Conservation (phyloP, 2,113 vertebrate species). For the Pungitius pungitius region DNA sequence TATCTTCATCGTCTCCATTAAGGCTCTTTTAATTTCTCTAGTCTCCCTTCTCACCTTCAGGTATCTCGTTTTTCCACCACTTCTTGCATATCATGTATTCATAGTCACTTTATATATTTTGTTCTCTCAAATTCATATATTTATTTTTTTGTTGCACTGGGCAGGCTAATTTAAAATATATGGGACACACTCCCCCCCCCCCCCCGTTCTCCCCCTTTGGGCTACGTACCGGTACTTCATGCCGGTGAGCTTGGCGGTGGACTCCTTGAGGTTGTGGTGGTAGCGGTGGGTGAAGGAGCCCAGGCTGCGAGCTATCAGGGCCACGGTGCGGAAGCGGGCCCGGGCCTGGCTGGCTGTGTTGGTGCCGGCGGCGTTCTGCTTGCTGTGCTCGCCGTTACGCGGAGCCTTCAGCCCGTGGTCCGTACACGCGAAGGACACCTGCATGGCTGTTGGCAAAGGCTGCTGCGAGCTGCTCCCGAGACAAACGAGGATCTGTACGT, state of each 20-base stretch:
- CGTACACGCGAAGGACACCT: constrained; percentile 98
- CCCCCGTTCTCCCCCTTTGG: constrained; percentile 1
- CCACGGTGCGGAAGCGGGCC: constrained; percentile 95
- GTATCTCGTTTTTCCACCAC: not conserved
- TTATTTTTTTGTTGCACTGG: too few species aligned
- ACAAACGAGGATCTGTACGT: not conserved
- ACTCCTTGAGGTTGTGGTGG: constrained; percentile 97
- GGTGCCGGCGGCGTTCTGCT: constrained; percentile 90
- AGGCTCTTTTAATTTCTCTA: not conserved
- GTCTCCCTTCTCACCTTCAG: not conserved
- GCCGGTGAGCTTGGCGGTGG: constrained; percentile 97
- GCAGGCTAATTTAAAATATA: not conserved
- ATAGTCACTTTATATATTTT: not conserved
- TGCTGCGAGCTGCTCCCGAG: constrained; percentile 27
- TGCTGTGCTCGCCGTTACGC: constrained; percentile 93
- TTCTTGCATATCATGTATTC: not conserved
- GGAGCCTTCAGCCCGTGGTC: constrained; percentile 94
- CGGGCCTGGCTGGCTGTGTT: constrained; percentile 90
- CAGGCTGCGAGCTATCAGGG: constrained; percentile 95
- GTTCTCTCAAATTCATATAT: constrained; percentile 4
- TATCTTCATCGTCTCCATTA: constrained; percentile 30
- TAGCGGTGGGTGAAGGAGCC: constrained; percentile 96
- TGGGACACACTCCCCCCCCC: not conserved
- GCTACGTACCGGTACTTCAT: constrained; percentile 97
- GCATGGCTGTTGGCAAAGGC: constrained; percentile 84